Percentiles rank a stretch among this genome's conserved stretches.
phyloP scores from a whole-genome alignment of 35 echinoderm and acorn worm genomes.

The Apostichopus japonicus region DNA sequence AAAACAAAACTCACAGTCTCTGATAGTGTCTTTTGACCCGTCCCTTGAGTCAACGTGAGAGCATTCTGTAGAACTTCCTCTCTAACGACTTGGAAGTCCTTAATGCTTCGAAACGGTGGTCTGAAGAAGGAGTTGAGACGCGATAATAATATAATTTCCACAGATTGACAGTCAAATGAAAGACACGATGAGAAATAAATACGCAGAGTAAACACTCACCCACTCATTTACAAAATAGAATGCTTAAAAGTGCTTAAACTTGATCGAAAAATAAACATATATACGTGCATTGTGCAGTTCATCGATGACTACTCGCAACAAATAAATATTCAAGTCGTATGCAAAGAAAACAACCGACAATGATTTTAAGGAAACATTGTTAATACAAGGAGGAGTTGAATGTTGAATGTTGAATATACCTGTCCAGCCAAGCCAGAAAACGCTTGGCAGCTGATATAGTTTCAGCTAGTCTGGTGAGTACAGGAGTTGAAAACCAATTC shows the following conservation, averaged over 20 bases:
- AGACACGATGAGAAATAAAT: not conserved
- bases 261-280: too few relatives aligned
- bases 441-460: constrained; percentile 76
- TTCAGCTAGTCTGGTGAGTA: constrained; percentile 70
- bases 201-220: too few relatives aligned
- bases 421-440: constrained; percentile 90
- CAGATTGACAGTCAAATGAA: not conserved
- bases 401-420: constrained; percentile 35
- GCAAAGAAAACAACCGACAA: not conserved
- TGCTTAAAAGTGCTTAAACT: too few relatives aligned
- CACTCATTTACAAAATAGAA: too few relatives aligned
- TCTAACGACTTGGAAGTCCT: constrained; percentile 74
- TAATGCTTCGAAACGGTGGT: constrained; percentile 70
- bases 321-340: not conserved
- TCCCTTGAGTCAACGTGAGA: constrained; percentile 70
- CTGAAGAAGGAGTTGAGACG: constrained; percentile 26
- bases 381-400: not conserved
- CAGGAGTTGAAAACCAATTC: constrained; percentile 41
- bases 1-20: constrained; percentile 27
- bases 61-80: constrained; percentile 72
- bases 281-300: too few relatives aligned
- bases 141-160: not conserved
- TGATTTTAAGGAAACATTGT: not conserved
- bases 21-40: not conserved
- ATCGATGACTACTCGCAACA: not conserved